phyloP scores from a whole-genome alignment of 2,888 invertebrate genomes.

The Bruchidius siliquastri region DNA sequence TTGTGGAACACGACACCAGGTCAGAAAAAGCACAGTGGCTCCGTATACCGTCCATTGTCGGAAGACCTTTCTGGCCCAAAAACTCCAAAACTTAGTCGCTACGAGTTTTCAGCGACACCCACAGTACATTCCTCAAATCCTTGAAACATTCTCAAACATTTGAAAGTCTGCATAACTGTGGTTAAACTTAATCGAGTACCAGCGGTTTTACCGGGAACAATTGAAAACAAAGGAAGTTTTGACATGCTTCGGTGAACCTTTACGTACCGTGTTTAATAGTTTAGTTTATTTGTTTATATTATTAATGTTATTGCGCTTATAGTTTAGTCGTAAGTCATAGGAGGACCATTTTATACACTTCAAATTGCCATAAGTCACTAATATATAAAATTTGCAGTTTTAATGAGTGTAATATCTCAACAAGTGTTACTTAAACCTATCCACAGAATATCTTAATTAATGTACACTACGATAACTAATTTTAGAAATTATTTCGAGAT shows the following conservation, averaged over 20 bases:
- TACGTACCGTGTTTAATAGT: neutral
- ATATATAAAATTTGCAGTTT: neutral
- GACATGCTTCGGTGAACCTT: neutral
- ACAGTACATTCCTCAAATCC: constrained; percentile 28
- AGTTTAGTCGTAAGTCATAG: constrained; percentile 21
- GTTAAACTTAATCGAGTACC: constrained; percentile 4
- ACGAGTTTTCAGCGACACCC: constrained; percentile 48
- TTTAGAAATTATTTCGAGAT: neutral
- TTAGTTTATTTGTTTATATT: constrained; percentile 18
- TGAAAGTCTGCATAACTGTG: constrained; percentile 16
- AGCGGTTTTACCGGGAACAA: neutral
- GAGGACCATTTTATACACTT: neutral
- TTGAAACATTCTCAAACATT: constrained; percentile 12
- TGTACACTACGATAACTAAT: neutral
- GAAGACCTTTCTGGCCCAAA: constrained; percentile 68
- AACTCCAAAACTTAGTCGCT: constrained; percentile 59
- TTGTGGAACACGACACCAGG: constrained; percentile 40
- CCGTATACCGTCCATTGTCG: constrained; percentile 74
- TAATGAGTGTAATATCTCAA: neutral
- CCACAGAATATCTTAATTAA: neutral
- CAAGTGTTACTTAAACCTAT: neutral
- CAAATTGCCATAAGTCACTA: constrained; percentile 1
- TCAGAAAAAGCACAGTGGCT: constrained; percentile 66
- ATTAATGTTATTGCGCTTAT: constrained; percentile 28
- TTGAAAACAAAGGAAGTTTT: neutral